These are phyloP conservation scores for Halichoerus grypus DNA, from an alignment of 2,113 vertebrate genomes.

Conservation along the genomic window DNA sequence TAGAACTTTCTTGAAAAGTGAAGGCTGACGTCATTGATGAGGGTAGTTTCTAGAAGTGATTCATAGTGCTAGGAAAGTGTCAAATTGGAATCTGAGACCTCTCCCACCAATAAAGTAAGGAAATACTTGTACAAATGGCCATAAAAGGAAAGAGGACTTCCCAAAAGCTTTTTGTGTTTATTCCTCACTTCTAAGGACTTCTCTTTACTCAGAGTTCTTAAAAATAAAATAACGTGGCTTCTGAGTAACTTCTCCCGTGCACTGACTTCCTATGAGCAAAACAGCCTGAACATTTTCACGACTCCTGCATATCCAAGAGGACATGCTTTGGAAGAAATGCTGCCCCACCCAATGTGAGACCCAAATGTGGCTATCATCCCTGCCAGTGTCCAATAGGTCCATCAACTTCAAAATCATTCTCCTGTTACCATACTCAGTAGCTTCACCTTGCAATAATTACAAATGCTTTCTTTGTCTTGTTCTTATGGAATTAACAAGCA, in stretches of 20 bases:
- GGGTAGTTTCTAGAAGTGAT: not conserved
- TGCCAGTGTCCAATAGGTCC: not conserved
- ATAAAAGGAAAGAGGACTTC: not conserved
- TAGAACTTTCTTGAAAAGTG: not conserved
- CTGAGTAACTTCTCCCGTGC: not conserved
- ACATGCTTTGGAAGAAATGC: not conserved
- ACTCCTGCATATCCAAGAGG: not conserved
- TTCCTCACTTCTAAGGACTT: not conserved
- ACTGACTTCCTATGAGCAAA: not conserved
- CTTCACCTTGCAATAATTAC: not conserved
- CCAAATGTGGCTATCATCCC: not conserved
- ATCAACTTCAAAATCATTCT: not conserved
- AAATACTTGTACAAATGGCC: not conserved
- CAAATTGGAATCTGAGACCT: not conserved
- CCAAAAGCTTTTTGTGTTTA: not conserved
- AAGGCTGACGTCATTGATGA: not conserved
- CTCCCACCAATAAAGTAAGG: not conserved
- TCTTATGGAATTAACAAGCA: not conserved
- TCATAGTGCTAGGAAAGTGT: not conserved
- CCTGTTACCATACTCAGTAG: not conserved
- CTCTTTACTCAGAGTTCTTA: not conserved
- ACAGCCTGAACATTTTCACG: not conserved
- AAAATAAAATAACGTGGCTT: not conserved
- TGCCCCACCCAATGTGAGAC: not conserved
- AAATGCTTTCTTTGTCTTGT: not conserved